Base-by-base conservation (phyloP, 2,113 vertebrate genomes). In the Colossoma macropomum region DNA sequence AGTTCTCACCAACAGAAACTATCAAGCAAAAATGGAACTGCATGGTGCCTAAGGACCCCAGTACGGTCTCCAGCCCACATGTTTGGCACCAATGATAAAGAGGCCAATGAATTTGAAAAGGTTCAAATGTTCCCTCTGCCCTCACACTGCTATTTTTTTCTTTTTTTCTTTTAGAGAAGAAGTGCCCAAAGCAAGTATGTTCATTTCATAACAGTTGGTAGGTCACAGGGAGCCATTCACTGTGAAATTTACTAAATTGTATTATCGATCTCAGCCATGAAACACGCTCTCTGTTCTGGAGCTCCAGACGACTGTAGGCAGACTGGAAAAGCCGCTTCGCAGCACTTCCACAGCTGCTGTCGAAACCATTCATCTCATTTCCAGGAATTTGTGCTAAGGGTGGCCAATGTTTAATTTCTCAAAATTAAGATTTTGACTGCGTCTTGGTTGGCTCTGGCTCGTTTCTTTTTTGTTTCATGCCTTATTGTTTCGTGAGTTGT, bases 191-290 rank as follows among this genome's bases (percentile, higher is more conserved):
- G 93, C 90, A 86, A 92, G 89, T 89, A 87, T 88, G 89, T 91
- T 93, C 90, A 89, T 93, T 93, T 91, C 90, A 90, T 92, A 93
- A 91, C 86, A 86, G 80, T 84, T 89, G 89, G 85, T 88, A 92
- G 93, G 91, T 94, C 91, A 94, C 91, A 89, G 91, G 89, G 89
- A 93, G 91, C 91, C 91, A 92, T 93, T 93, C 87, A 91, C 90
- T 92, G 88, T 90, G 80, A 88, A 88, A 93, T 89, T 87, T 85
- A 88, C 90, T 93, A 92, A 94, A 94, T 94, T 93, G 91, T 92
- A 90, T 92, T 93, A 94, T 93, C 93, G 92, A 93, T 94, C 92
- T 93, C 91, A 91, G 91, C 91, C 90, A 91, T 92, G 91, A 91
- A 94, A 89, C 89, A 91, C 91, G 89, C 88, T 88, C 21, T 82